A percentile compares a stretch with the other conserved stretches of the same genome.
These are phyloP conservation scores for Euthynnus affinis DNA, from an alignment of 2,797 vertebrate species.

Conservation along the genomic window DNA sequence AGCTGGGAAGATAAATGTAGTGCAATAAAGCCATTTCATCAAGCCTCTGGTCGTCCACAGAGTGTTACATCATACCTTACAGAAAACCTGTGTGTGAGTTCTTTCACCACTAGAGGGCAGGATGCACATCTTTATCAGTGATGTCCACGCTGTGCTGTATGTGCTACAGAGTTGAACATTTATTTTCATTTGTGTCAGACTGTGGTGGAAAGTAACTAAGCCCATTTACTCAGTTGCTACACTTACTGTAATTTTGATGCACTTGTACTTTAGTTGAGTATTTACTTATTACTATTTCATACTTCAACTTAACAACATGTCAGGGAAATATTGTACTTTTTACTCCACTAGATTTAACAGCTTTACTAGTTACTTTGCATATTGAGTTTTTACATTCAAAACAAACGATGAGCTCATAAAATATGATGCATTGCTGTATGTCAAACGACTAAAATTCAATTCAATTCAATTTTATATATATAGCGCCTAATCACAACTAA, in stretches of 20 bases:
- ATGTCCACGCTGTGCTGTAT: background rate
- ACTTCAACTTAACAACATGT: background rate
- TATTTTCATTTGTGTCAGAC: background rate
- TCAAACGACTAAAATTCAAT: background rate
- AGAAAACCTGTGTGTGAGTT: constrained; percentile 13
- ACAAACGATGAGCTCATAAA: background rate
- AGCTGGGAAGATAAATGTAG: constrained; percentile 16
- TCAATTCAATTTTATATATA: no score
- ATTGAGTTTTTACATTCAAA: background rate
- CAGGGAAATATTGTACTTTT: background rate
- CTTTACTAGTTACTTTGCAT: background rate
- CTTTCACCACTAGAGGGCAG: constrained; percentile 75
- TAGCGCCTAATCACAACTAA: no score
- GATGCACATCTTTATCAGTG: constrained; percentile 27
- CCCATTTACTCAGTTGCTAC: background rate
- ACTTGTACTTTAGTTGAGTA: background rate
- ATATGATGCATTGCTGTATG: no score
- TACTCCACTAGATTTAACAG: background rate
- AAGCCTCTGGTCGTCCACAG: background rate
- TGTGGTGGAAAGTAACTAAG: background rate
- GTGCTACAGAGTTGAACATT: background rate
- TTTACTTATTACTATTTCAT: background rate
- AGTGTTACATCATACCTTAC: constrained; percentile 36
- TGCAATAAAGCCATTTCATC: constrained; percentile 52
- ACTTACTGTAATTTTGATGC: background rate